Evolutionary conservation across 2,888 invertebrate genomes (phyloP).

Genomic region (Drosophila peninsularis): DNA sequence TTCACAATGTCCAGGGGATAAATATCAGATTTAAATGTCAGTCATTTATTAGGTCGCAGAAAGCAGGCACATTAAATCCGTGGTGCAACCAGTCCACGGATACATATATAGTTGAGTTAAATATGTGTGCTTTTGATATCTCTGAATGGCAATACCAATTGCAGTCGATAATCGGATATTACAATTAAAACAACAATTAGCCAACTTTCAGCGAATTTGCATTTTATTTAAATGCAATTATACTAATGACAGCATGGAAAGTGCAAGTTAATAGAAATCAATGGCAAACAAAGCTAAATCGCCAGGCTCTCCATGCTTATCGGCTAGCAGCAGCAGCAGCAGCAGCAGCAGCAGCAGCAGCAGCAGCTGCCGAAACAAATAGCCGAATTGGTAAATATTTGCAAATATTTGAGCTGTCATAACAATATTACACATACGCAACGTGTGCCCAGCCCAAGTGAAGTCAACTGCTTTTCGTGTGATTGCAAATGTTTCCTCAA

Average conservation of each 20-base stretch:
- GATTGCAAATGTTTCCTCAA: constrained; percentile 26
- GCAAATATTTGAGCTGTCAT: constrained; percentile 45
- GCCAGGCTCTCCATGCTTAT: constrained; percentile 14
- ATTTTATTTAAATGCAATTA: constrained; percentile 53
- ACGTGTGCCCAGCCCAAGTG: constrained; percentile 19
- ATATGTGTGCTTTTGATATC: neutral
- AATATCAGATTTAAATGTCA: neutral
- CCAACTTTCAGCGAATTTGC: constrained; percentile 30
- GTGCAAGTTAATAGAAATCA: constrained; percentile 45
- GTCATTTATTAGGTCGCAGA: neutral
- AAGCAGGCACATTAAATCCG: neutral
- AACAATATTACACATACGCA: constrained; percentile 56
- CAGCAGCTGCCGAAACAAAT: constrained; percentile 30
- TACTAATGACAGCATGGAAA: constrained; percentile 39
- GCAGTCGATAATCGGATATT: constrained; percentile 11
- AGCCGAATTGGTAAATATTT: constrained; percentile 53
- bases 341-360: neutral
- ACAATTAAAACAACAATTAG: constrained; percentile 54
- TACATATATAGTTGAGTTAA: neutral
- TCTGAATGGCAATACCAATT: neutral
- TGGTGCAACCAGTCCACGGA: neutral
- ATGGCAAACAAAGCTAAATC: constrained; percentile 38
- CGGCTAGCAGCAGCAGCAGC: constrained; percentile 1
- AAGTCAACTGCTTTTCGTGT: constrained; percentile 14
- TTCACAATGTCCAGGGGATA: no score